These are phyloP conservation scores for Trichopria drosophilae DNA, from an alignment of 2,888 invertebrate genomes.

Conservation along the genomic window DNA sequence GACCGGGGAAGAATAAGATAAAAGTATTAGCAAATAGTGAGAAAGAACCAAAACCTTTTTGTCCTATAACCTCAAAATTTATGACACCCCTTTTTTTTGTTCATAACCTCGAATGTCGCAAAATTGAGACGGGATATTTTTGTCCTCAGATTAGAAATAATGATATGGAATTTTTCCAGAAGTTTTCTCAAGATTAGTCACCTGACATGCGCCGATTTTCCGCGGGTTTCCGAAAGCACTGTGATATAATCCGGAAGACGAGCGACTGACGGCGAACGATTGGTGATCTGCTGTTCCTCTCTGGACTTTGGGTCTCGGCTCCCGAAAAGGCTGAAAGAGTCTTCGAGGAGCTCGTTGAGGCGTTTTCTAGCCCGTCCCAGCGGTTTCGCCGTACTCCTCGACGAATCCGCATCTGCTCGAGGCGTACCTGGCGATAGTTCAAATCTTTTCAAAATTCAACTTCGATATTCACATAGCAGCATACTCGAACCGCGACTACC, in stretches of 20 bases:
- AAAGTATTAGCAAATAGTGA: too few relatives aligned
- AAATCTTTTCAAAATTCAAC: too few relatives aligned
- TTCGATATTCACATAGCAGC: too few relatives aligned
- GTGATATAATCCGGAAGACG: background rate
- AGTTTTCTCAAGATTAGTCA: constrained; percentile 24
- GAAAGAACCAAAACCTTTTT: too few relatives aligned
- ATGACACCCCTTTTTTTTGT: too few relatives aligned
- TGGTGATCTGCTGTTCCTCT: constrained; percentile 40
- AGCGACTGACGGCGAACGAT: too few relatives aligned
- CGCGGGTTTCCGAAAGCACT: constrained; percentile 42
- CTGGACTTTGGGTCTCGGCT: constrained; percentile 64
- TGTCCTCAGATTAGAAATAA: too few relatives aligned
- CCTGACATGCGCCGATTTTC: constrained; percentile 45
- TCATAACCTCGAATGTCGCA: too few relatives aligned
- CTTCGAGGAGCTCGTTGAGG: constrained; percentile 77
- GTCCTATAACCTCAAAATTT: too few relatives aligned
- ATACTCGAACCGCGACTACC: too few relatives aligned
- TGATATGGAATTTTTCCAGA: background rate
- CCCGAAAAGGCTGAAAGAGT: constrained; percentile 77
- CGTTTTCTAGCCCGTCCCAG: constrained; percentile 71
- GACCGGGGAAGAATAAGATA: too few relatives aligned
- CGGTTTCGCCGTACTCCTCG: constrained; percentile 39
- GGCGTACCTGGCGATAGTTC: constrained; percentile 38
- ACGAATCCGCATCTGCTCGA: constrained; percentile 45
- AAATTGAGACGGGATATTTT: too few relatives aligned